These are phyloP conservation scores for Cyphomyrmex costatus DNA, from an alignment of 1,140 invertebrate species.

Conservation along the genomic window DNA sequence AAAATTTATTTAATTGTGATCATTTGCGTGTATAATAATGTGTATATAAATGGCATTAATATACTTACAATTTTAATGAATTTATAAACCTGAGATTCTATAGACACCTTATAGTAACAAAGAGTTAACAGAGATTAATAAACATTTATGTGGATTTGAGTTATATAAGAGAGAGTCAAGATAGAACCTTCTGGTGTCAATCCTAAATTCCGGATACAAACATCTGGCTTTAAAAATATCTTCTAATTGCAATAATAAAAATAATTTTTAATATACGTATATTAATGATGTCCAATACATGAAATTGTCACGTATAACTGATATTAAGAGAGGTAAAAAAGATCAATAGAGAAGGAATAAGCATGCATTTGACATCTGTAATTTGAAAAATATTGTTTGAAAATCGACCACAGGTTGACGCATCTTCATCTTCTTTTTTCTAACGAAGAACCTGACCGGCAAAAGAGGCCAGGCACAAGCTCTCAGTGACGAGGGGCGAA, in stretches of 20 bases:
- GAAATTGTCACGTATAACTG: conserved; percentile 28
- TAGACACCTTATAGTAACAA: no score
- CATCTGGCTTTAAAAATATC: not conserved
- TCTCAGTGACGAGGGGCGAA: conserved; percentile 34
- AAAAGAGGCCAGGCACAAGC: not conserved
- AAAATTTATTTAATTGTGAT: no score
- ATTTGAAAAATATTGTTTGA: conserved; percentile 5
- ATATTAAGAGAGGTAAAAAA: not conserved
- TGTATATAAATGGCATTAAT: no score
- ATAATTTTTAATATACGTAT: not conserved
- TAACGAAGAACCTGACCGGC: conserved; percentile 15
- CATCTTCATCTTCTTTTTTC: conserved; percentile 8
- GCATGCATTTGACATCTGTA: not conserved
- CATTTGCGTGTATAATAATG: no score
- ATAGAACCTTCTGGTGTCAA: not conserved
- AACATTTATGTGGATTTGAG: not conserved
- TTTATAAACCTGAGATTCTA: no score
- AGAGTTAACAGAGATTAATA: not conserved
- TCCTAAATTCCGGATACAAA: not conserved
- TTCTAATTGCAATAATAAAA: not conserved
- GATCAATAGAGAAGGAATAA: not conserved
- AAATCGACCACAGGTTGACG: not conserved
- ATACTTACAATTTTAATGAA: no score
- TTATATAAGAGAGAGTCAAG: not conserved
- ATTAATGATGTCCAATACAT: not conserved